Evolutionary conservation across 2,797 vertebrate genomes (phyloP), one percentile per base, ranked within the genome.

Genomic region (Lates japonicus): DNA sequence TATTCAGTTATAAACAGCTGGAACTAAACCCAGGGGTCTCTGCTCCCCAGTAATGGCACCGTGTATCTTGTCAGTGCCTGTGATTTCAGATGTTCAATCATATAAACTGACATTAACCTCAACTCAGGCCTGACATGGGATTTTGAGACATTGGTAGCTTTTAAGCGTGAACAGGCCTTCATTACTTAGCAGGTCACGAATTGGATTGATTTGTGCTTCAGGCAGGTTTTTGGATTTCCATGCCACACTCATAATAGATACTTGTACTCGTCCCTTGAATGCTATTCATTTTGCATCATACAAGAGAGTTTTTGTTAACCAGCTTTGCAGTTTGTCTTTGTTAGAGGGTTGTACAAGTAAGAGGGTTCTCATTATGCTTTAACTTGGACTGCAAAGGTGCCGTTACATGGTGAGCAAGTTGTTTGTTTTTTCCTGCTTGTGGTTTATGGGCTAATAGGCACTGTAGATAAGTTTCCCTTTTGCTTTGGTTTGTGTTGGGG

Each of bases 151-250:
- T 14, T 41, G 13, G 5, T 39, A 41, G 22, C n/a, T 54, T 51
- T 66, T 51, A 52, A 25, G n/a, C 39, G 14, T 25, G 25, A 54
- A 54, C n/a, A 54, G 14, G 14, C 41, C 62, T 13, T 64, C 42
- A 7, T 49, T 67, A 31, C 51, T 57, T 41, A 42, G 51, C 51
- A 55, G 51, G 52, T 55, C 51, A 42, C 7, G 19, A 68, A 33
- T 54, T 29, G 33, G 13, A 67, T 25, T 67, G 33, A 67, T 57
- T 69, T 57, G 17, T 69, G 66, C 37, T 69, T 55, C 11, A n/a
- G 52, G 39, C 39, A 69, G 6, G n/a, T 29, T 54, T 54, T 55
- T 55, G 39, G 22, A 68, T 54, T 68, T 42, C 51, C 6, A 33
- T 42, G 10, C 17, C 37, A 55, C 35, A 29, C 37, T 55, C 20